Percentiles rank a stretch among this genome's conserved stretches.
phyloP scores from a whole-genome alignment of 2,797 vertebrate genomes.

The Apogon hyalosoma region DNA sequence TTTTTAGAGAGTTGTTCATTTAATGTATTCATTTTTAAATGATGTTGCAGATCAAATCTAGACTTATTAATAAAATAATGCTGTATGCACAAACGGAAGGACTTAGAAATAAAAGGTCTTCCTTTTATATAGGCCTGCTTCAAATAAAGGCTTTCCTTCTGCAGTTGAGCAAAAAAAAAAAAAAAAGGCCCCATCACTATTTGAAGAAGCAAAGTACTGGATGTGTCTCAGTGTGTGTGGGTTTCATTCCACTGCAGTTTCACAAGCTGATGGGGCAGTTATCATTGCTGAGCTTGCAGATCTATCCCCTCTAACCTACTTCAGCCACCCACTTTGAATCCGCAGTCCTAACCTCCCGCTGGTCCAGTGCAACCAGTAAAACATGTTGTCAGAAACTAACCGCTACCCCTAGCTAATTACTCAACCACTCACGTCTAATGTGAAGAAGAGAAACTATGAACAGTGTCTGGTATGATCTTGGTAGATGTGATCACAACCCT shows the following conservation, averaged over 20 bases:
- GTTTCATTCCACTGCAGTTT: constrained; percentile 66
- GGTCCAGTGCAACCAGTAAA: constrained; percentile 28
- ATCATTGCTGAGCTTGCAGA: constrained; percentile 72
- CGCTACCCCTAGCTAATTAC: constrained; percentile 43
- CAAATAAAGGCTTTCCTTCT: too few relatives aligned
- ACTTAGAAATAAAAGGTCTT: too few relatives aligned
- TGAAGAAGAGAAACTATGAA: constrained; percentile 41
- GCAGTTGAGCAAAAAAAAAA: too few relatives aligned
- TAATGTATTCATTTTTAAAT: too few relatives aligned
- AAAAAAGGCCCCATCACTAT: too few relatives aligned
- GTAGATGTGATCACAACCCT: constrained; percentile 14
- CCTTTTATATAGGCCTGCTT: too few relatives aligned
- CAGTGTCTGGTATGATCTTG: constrained; percentile 36
- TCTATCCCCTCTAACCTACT: constrained; percentile 46
- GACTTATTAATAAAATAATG: too few relatives aligned
- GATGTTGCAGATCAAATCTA: too few relatives aligned
- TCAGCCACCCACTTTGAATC: constrained; percentile 48
- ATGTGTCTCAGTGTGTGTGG: constrained; percentile 37
- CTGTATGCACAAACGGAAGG: too few relatives aligned
- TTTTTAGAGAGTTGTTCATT: too few relatives aligned
- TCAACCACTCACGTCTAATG: constrained; percentile 38
- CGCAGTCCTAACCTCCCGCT: constrained; percentile 54
- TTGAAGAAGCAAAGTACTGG: too few relatives aligned
- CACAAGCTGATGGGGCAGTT: constrained; percentile 70
- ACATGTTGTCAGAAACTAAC: constrained; percentile 45